Conservation (phyloP, 2,797 vertebrate genomes). For the Phoxinus dragarum region DNA sequence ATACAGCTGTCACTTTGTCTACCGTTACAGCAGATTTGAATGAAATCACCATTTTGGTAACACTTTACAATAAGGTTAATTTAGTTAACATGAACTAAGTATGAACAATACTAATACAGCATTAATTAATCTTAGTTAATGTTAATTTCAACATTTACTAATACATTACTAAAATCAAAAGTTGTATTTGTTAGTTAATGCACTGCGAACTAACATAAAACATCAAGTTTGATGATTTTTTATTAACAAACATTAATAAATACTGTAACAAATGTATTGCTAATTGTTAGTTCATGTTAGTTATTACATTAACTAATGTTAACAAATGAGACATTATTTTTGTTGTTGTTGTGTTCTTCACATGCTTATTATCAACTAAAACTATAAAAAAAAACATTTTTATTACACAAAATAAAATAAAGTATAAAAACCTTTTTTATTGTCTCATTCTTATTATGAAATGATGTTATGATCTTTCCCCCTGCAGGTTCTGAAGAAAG, state of each 20-base stretch:
- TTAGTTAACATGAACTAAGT: not conserved
- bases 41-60: not conserved
- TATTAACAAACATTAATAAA: too few relatives aligned
- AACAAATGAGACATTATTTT: too few relatives aligned
- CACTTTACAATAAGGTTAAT: not conserved
- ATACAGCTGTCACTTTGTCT: not conserved
- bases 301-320: too few relatives aligned
- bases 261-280: too few relatives aligned
- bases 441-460: not conserved
- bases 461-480: not conserved
- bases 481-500: slow-evolving; percentile 88
- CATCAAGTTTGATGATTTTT: too few relatives aligned
- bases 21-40: not conserved
- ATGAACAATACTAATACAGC: not conserved
- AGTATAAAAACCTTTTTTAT: not conserved
- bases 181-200: not conserved
- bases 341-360: not conserved
- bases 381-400: not conserved
- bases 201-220: not conserved
- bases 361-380: not conserved
- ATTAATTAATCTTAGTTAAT: not conserved
- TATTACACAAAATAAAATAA: too few relatives aligned
- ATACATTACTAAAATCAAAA: not conserved
- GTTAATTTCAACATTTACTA: not conserved
- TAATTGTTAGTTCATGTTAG: too few relatives aligned